phyloP scores from a whole-genome alignment of 2,113 vertebrate genomes.

The Jacana jacana region DNA sequence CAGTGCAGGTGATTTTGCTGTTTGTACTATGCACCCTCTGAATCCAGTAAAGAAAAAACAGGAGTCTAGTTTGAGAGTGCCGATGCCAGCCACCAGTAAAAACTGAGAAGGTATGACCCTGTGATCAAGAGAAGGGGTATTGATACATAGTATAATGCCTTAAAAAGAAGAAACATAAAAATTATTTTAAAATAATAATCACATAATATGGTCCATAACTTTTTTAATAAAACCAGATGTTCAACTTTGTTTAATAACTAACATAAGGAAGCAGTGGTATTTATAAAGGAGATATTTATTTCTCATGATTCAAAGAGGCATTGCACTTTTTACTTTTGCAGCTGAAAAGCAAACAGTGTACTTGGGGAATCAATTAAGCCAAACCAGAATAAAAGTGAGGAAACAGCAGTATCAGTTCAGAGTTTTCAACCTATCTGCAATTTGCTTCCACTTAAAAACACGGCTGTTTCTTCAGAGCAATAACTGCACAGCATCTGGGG shows the following conservation, averaged over 20 bases:
- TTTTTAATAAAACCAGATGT: not conserved
- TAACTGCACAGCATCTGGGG: constrained; percentile 90
- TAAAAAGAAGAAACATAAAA: not conserved
- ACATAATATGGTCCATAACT: not conserved
- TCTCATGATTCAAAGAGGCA: not conserved
- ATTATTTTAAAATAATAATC: not conserved
- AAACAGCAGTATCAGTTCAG: not conserved
- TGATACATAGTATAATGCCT: not conserved
- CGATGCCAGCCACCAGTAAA: not conserved
- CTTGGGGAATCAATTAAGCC: not conserved
- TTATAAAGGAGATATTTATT: constrained; percentile 13
- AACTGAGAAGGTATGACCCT: not conserved
- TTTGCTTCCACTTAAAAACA: constrained; percentile 33
- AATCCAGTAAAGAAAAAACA: not conserved
- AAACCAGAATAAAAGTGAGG: not conserved
- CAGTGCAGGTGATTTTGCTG: not conserved
- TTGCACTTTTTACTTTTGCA: not conserved
- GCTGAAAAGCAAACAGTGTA: not conserved
- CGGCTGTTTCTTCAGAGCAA: constrained; percentile 83
- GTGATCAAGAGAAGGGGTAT: not conserved
- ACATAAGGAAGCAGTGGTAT: not conserved
- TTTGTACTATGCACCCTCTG: not conserved
- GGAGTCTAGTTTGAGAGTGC: not conserved
- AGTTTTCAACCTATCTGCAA: not conserved
- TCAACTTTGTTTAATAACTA: not conserved